Conservation (phyloP, 2,797 vertebrate species). For the Thaleichthys pacificus region DNA sequence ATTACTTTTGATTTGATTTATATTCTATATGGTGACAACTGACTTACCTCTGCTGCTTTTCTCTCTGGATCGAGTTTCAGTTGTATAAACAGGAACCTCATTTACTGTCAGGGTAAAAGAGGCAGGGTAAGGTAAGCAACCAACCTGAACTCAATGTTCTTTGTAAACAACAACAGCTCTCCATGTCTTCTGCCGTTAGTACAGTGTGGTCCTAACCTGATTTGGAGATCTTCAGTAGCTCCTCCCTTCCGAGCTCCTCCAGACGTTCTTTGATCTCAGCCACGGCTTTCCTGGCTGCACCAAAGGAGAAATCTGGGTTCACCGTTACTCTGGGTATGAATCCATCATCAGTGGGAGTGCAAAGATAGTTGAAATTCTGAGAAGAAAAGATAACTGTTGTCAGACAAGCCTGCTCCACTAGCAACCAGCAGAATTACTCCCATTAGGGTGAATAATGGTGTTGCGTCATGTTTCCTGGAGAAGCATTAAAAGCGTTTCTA, state of each 20-base stretch:
- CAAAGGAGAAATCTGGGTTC: conserved; percentile 81
- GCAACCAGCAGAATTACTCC: neutral
- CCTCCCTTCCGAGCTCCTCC: conserved; percentile 78
- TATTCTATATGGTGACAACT: neutral
- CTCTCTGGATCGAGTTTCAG: conserved; percentile 74
- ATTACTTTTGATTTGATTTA: conserved; percentile 6
- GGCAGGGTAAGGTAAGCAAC: neutral
- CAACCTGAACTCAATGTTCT: neutral
- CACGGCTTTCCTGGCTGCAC: conserved; percentile 76
- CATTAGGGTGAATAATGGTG: neutral
- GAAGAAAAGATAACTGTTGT: conserved; percentile 8
- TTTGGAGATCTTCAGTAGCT: conserved; percentile 77
- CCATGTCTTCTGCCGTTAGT: neutral
- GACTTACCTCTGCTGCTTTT: conserved; percentile 75
- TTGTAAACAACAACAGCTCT: neutral
- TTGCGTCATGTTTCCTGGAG: neutral
- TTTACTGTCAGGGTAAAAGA: conserved; percentile 66
- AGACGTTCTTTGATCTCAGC: conserved; percentile 78
- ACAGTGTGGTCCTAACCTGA: conserved; percentile 64
- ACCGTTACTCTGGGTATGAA: conserved; percentile 76
- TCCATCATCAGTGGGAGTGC: conserved; percentile 80
- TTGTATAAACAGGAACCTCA: conserved; percentile 79
- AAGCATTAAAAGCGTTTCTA: neutral
- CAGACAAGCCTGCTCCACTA: neutral
- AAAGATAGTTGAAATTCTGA: conserved; percentile 84